Conservation (phyloP, 2,113 vertebrate species). For the Trogon melanurus region DNA sequence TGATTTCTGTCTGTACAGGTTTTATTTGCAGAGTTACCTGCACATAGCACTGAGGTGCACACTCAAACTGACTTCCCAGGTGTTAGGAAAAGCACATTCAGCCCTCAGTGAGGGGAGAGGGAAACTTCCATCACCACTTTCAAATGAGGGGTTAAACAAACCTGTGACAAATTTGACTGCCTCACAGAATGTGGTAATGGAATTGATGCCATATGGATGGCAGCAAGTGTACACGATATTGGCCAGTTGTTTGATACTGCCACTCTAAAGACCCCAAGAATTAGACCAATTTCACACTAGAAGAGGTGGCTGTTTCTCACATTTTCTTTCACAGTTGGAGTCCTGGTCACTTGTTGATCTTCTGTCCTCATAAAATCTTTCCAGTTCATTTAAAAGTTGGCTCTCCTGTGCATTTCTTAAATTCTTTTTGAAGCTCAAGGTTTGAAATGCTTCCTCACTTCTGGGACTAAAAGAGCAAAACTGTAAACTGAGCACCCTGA, state of each 20-base stretch:
- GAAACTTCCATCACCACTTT: background rate
- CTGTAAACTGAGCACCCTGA: conserved; percentile 46
- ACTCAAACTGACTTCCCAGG: background rate
- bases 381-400: conserved; percentile 72
- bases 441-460: conserved; percentile 45
- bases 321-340: conserved; percentile 70
- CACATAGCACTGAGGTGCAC: background rate
- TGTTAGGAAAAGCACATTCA: background rate
- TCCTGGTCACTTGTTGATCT: conserved; percentile 63
- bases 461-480: conserved; percentile 12
- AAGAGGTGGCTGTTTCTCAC: conserved; percentile 60
- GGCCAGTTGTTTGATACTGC: conserved; percentile 58
- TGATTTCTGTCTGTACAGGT: background rate
- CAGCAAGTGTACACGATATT: conserved; percentile 23
- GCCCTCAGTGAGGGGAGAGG: background rate
- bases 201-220: conserved; percentile 28
- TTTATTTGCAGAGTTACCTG: background rate
- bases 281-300: conserved; percentile 69
- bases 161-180: conserved; percentile 21
- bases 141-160: conserved; percentile 45
- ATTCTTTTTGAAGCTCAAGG: conserved; percentile 46
- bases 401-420: conserved; percentile 65
- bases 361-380: conserved; percentile 71
- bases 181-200: conserved; percentile 58
- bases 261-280: conserved; percentile 54